phyloP scores from a whole-genome alignment of 2,888 invertebrate species.

The Heteromurus nitidus region DNA sequence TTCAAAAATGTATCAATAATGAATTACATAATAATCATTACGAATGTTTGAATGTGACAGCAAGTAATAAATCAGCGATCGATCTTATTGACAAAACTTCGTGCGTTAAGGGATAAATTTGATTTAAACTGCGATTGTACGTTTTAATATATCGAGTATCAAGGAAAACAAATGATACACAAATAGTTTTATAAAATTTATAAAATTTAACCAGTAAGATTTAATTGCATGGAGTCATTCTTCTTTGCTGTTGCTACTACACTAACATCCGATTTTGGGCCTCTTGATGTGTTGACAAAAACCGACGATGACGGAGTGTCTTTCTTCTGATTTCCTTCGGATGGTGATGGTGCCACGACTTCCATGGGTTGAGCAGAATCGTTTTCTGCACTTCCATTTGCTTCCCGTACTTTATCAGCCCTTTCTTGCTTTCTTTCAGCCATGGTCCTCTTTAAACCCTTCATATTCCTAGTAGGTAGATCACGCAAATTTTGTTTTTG shows the following conservation, averaged over 20 bases:
- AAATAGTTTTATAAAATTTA: too few species aligned
- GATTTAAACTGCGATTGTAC: too few species aligned
- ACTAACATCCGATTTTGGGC: constrained; percentile 55
- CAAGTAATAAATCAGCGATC: too few species aligned
- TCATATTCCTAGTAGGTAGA: constrained; percentile 93
- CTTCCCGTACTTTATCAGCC: constrained; percentile 65
- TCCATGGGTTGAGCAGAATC: constrained; percentile 28
- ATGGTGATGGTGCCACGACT: not conserved
- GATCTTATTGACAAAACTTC: too few species aligned
- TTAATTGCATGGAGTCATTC: constrained; percentile 41
- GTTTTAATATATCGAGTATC: too few species aligned
- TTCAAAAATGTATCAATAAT: too few species aligned
- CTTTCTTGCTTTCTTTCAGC: constrained; percentile 71
- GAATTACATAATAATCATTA: too few species aligned
- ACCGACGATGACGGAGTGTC: constrained; percentile 13
- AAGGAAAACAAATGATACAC: not conserved
- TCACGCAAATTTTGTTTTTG: constrained; percentile 89
- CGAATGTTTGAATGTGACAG: too few species aligned
- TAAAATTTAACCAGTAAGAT: constrained; percentile 45
- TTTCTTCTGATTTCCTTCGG: not conserved
- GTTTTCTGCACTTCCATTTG: constrained; percentile 1
- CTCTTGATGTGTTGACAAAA: constrained; percentile 64
- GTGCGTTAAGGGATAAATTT: too few species aligned
- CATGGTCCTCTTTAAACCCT: constrained; percentile 84
- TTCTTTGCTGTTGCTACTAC: constrained; percentile 22